Evolutionary conservation across 64 coral and sea anemone genomes (phyloP).

Genomic region (Astreopora myriophthalma): DNA sequence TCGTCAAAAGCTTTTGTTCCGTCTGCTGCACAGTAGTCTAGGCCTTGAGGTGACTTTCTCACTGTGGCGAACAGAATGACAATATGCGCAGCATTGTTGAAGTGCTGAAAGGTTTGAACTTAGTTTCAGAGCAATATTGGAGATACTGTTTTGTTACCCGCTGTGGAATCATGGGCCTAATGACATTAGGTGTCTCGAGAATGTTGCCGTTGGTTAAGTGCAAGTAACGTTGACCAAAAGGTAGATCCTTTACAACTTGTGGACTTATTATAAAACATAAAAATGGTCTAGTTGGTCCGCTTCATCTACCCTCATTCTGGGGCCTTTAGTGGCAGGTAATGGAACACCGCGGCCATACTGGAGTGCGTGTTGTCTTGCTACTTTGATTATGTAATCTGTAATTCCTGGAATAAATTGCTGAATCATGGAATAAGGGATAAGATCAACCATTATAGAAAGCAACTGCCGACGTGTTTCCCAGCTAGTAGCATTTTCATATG

Average conservation of each 20-base stretch:
- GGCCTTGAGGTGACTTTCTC: slow-evolving; percentile 1
- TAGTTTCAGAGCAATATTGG: not conserved
- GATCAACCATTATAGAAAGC: not conserved
- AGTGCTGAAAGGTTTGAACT: not conserved
- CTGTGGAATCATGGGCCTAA: not conserved
- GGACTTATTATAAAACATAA: not conserved
- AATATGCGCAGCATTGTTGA: slow-evolving; percentile 19
- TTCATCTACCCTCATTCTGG: not conserved
- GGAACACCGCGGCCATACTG: not conserved
- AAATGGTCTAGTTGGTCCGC: not conserved
- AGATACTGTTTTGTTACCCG: not conserved
- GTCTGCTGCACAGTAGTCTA: slow-evolving; percentile 4
- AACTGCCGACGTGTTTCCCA: not conserved
- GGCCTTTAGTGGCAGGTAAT: not conserved
- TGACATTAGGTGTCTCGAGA: not conserved
- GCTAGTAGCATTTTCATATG: not conserved
- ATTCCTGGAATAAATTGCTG: slow-evolving; percentile 2
- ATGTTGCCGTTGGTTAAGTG: not conserved
- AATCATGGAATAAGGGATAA: not conserved
- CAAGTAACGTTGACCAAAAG: not conserved
- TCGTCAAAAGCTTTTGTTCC: slow-evolving; percentile 14
- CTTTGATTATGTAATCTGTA: not conserved
- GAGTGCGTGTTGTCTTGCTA: not conserved
- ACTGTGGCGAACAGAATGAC: not conserved
- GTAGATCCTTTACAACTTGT: not conserved